Conservation (phyloP, 2,113 vertebrate genomes). For the Hippopotamus amphibius region DNA sequence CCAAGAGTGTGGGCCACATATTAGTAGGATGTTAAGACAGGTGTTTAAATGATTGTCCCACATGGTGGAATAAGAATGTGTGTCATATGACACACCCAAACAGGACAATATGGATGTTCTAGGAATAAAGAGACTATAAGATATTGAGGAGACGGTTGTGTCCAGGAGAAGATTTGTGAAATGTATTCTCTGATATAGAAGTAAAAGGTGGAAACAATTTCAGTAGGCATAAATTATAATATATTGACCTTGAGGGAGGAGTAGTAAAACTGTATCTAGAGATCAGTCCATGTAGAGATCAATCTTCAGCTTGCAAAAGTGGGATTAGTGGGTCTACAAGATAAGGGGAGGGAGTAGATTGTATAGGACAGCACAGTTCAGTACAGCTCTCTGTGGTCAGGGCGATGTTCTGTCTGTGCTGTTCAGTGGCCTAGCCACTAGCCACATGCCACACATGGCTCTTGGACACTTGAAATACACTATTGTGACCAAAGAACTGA, state of each 20-base stretch:
- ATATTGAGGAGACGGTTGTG: not conserved
- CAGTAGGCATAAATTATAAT: not conserved
- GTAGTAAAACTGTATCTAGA: not conserved
- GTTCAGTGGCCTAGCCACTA: not conserved
- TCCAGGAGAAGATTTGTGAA: not conserved
- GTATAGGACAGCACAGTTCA: fast-evolving
- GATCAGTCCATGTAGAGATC: not conserved
- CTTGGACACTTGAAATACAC: not conserved
- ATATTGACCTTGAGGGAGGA: not conserved
- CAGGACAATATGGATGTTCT: not conserved
- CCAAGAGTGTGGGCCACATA: not conserved
- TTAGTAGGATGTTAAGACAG: not conserved
- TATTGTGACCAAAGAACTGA: not conserved
- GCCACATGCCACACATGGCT: not conserved
- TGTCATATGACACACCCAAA: not conserved
- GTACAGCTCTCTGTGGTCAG: not conserved
- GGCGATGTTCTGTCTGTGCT: not conserved
- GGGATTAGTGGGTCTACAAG: not conserved
- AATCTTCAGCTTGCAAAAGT: not conserved
- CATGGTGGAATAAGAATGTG: not conserved
- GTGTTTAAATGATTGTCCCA: not conserved
- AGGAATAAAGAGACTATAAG: not conserved
- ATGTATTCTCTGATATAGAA: not conserved
- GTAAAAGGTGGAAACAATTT: not conserved
- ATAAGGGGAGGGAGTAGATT: not conserved